Conservation (phyloP, 1,140 invertebrate genomes). For the Atta cephalotes region DNA sequence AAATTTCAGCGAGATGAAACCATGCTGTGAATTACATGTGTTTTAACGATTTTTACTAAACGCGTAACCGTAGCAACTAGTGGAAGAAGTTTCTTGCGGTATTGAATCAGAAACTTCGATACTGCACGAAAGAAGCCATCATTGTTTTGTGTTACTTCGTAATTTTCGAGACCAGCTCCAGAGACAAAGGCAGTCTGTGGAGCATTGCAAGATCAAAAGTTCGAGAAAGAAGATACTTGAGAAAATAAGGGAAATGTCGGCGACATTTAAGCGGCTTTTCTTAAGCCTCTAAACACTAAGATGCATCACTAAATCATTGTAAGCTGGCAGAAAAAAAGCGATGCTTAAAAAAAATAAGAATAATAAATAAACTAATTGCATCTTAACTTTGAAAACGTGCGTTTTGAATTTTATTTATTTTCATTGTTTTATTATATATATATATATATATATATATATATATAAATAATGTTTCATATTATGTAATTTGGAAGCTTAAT, state of each 20-base stretch:
- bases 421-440: not conserved
- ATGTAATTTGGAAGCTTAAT: not conserved
- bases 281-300: conserved; percentile 46
- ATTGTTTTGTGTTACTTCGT: conserved; percentile 53
- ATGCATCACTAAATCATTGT: conserved; percentile 46
- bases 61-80: not conserved
- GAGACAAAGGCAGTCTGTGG: conserved; percentile 44
- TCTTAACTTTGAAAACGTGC: not conserved
- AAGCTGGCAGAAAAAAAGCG: not conserved
- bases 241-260: conserved; percentile 45
- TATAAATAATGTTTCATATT: no score
- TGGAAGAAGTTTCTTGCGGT: conserved; percentile 44
- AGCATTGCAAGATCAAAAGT: conserved; percentile 52
- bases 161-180: conserved; percentile 40
- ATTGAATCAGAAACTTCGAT: conserved; percentile 54
- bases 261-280: conserved; percentile 56
- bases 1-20: not conserved
- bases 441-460: not conserved
- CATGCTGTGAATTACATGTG: conserved; percentile 12
- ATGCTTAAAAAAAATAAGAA: conserved; percentile 7
- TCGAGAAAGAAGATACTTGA: conserved; percentile 51
- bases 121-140: conserved; percentile 40
- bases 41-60: conserved; percentile 39
- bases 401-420: not conserved
- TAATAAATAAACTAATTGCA: not conserved